These are phyloP conservation scores for Poecile montanus DNA, from an alignment of 2,797 vertebrate genomes.

Conservation along the genomic window DNA sequence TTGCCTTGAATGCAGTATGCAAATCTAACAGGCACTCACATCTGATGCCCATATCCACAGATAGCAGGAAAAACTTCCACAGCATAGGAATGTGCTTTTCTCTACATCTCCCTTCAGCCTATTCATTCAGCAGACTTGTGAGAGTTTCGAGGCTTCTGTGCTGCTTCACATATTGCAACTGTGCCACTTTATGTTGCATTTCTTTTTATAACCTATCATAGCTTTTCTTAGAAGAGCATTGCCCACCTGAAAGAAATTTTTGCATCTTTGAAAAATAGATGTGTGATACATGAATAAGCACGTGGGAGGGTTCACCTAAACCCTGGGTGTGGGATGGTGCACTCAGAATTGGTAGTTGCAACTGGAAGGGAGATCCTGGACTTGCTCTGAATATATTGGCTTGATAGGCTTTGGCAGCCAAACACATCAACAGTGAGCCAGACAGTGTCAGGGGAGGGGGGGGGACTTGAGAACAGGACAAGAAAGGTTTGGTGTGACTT, in stretches of 20 bases:
- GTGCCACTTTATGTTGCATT: not conserved
- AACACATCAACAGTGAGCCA: not conserved
- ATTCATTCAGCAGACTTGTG: not conserved
- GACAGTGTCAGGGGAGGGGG: not conserved
- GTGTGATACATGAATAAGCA: not conserved
- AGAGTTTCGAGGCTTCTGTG: not conserved
- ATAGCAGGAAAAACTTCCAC: not conserved
- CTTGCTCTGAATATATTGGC: not conserved
- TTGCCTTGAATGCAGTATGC: not conserved
- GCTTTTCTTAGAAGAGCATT: not conserved
- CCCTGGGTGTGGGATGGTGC: not conserved
- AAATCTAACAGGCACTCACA: not conserved
- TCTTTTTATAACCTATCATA: not conserved
- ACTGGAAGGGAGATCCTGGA: not conserved
- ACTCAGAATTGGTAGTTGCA: not conserved
- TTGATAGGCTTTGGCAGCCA: not conserved
- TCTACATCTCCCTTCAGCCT: not conserved
- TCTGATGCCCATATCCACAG: not conserved
- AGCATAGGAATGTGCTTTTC: not conserved
- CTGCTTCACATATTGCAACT: rapidly evolving
- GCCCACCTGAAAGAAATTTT: not conserved
- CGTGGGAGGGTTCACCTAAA: not conserved
- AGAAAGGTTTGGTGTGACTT: not conserved
- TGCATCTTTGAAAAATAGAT: not conserved
- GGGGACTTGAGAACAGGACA: not conserved